Percentiles rank a stretch among this genome's conserved stretches.
These are phyloP conservation scores for Ryuthela nishihirai DNA, from an alignment of 2,888 invertebrate genomes.

Conservation along the genomic window DNA sequence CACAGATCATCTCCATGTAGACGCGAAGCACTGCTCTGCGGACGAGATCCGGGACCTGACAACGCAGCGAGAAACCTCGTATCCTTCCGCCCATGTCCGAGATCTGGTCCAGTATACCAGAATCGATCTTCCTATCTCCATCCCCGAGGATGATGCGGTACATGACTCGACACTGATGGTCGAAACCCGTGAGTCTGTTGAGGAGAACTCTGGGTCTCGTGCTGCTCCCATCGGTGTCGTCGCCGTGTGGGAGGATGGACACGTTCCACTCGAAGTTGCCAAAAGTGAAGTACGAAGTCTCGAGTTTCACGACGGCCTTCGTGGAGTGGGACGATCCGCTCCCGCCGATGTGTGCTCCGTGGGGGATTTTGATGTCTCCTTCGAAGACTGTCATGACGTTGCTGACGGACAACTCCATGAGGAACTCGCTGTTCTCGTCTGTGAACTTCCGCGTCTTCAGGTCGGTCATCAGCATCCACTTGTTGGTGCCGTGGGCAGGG, in stretches of 20 bases:
- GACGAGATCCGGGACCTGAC: conserved; percentile 29
- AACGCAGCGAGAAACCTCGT: conserved; percentile 60
- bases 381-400: conserved; percentile 69
- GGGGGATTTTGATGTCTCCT: conserved; percentile 60
- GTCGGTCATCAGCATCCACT: conserved; percentile 67
- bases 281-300: conserved; percentile 67
- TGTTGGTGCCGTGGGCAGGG: conserved; percentile 68
- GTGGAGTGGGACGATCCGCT: conserved; percentile 26
- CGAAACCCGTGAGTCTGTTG: conserved; percentile 72
- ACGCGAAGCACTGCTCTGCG: conserved; percentile 56
- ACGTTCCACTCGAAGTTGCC: conserved; percentile 80
- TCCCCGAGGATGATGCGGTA: conserved; percentile 64
- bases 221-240: conserved; percentile 5
- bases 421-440: conserved; percentile 74
- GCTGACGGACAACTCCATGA: conserved; percentile 71
- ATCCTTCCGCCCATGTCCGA: conserved; percentile 67
- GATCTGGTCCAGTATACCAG: conserved; percentile 66
- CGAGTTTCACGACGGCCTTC: conserved; percentile 50
- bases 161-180: conserved; percentile 70
- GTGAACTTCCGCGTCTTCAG: conserved; percentile 68
- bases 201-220: conserved; percentile 52
- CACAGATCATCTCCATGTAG: conserved; percentile 68
- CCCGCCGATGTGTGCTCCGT: conserved; percentile 29
- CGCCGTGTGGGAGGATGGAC: conserved; percentile 19
- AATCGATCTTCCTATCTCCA: conserved; percentile 63